Base-by-base conservation (phyloP, 2,888 invertebrate species). In the Uropetala carovei region DNA sequence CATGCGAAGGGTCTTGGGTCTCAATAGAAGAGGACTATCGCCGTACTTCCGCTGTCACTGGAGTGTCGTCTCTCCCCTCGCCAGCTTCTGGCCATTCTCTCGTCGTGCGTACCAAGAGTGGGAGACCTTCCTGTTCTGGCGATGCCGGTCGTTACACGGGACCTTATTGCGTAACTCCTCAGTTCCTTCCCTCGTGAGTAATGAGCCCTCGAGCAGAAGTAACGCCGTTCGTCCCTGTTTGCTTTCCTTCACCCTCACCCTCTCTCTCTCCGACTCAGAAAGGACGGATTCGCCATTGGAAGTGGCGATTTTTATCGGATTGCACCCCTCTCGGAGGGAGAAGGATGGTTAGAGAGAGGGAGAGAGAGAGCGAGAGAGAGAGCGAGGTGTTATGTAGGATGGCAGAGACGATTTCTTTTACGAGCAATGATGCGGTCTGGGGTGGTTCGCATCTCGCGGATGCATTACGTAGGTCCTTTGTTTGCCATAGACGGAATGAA, bases 131-230 rank as follows among this genome's bases (percentile, higher is more conserved):
- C 75, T 22, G 75, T 75, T 22, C 22, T n/a, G 64, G 64, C 16
- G 64, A 64, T 64, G 75, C n/a, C 75, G 22, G 75, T 75, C 75
- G 75, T 75, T 75, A 75, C n/a, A 75, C 75, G 75, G n/a, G 75
- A 27, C 27, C 75, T 75, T 75, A 75, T 75, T 75, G 75, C 75
- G 22, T 75, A 13, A 27, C 27, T 13, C 11, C 75, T n/a, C 75
- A 75, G n/a, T 75, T 75, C 10, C 75, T 75, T n/a, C 75, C 75
- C 75, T 75, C 8, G 75, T 13, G 22, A 27, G 27, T 75, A 27
- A 75, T 75, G 75, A 27, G 27, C 13, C 9, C 27, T 27, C 75
- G 27, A 27, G 75, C 27, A 75, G 14, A 60, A 60, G 60, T 16
- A 14, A 75, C 10, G 75, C 75, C 43, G 5, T 43, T 43, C 43